Evolutionary conservation across 2,113 vertebrate genomes (phyloP).

Genomic region (Neodon shergylaensis): DNA sequence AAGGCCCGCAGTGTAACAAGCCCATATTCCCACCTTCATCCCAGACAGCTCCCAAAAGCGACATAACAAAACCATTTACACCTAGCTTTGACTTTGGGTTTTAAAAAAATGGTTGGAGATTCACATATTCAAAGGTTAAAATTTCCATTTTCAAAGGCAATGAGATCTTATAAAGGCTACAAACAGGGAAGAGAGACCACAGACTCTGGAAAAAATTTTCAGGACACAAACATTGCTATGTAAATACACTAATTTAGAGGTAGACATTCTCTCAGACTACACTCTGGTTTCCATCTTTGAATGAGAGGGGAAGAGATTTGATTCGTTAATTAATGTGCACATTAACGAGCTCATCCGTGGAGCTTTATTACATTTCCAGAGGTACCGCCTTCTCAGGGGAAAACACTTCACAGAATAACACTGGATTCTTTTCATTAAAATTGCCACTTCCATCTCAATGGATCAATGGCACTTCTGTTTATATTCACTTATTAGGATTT

Average conservation of each 20-base stretch:
- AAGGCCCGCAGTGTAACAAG: background rate
- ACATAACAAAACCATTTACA: conserved; percentile 40
- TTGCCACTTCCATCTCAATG: conserved; percentile 23
- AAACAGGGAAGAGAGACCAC: background rate
- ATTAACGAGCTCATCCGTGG: conserved; percentile 45
- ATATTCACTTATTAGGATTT: conserved; percentile 49
- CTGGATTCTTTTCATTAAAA: conserved; percentile 43
- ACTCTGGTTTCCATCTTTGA: conserved; percentile 59
- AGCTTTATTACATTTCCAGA: conserved; percentile 64
- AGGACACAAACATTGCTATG: background rate
- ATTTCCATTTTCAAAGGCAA: conserved; percentile 65
- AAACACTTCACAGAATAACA: conserved; percentile 46
- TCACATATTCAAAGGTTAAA: conserved; percentile 67
- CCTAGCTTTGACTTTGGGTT: conserved; percentile 36
- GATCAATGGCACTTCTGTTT: conserved; percentile 9
- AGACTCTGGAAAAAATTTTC: conserved; percentile 15
- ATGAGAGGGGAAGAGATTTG: conserved; percentile 32
- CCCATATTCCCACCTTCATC: background rate
- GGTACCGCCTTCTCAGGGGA: conserved; percentile 41
- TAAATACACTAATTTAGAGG: conserved; percentile 12
- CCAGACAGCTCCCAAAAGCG: background rate
- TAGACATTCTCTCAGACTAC: conserved; percentile 34
- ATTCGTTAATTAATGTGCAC: conserved; percentile 65
- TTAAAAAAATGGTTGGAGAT: conserved; percentile 56
- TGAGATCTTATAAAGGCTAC: conserved; percentile 18